Evolutionary conservation across 1,140 invertebrate species (phyloP), one percentile per base, ranked within the genome.

Genomic region (Diabrotica undecimpunctata): DNA sequence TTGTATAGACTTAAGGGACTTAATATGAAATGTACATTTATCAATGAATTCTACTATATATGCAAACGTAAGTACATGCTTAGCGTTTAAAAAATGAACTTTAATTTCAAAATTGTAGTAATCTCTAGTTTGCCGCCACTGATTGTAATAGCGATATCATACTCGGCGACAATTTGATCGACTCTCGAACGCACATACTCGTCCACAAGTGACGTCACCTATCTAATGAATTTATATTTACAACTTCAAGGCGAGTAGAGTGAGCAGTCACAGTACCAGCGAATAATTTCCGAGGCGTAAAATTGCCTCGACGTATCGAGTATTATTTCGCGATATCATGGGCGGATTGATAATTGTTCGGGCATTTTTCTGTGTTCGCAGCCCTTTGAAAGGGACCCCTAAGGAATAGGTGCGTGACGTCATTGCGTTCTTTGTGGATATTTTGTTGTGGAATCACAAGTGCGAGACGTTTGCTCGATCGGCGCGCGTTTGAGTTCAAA

Each of bases 161-260:
- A 8, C 41, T 10, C 54, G 53, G n/a, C 59, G 38, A 69, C 61
- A 60, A 37, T 59, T 69, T 63, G 41, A 68, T 68, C 58, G 66
- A 54, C 41, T 39, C 55, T 50, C 65, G 25, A 53, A 52, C 12
- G 57, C 63, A 55, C 52, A 53, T 66, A 52, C 52, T 46, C 50
- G 38, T 53, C 60, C 46, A 50, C 51, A 51, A 41, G 54, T 71
- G 67, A 71, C 70, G 70, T 71, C 62, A 69, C 54, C 60, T 61
- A 69, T 71, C 68, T 65, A 66, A 61, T 67, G 61, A 66, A 70
- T 67, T 71, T 67, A 71, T 71, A 70, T 71, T 71, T 71, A 71
- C 70, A 58, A 71, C 67, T 62, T 65, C 55, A 69, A 62, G 53
- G 46, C 25, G 50, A 52, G 9, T 46, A 35, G 38, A 46, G 9